Base-by-base conservation (phyloP, 2,113 vertebrate genomes). In the Triplophysa tibetana region DNA sequence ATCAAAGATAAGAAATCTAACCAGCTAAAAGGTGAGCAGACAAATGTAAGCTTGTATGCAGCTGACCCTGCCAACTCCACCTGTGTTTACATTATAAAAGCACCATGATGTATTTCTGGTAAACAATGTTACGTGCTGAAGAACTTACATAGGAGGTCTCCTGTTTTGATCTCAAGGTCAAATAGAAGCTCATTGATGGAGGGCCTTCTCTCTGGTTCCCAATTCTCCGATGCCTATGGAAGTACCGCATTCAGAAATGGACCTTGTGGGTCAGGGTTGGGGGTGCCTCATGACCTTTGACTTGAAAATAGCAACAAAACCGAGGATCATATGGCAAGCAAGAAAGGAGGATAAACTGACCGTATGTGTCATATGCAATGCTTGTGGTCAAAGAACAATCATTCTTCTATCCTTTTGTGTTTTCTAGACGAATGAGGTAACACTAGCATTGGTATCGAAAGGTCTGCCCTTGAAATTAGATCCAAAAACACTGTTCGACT, bases 401-500 rank as follows among this genome's bases (percentile, higher is more conserved):
- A 70, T 78, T 75, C 41, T 78, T 63, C 70, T 63, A 73, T 60
- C 19, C 54, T 63, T 68, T 67, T 84, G 77, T 85, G 78, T 85
- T 77, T 80, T 69, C 65, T 78, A 41, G 66, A 68, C 63, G 21
- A 80, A 68, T 58, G 19, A 60, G 19, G 58, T 81, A 81, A 84
- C 74, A 87, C 61, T 64, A 81, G 65, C 29, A 23, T 21, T 10
- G 41, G 64, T 69, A 78, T 68, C 4, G 29, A 74, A 80, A 72
- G 26, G 70, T 63, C 23, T 63, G 64, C 23, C 41, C 63, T 38
- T 54, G 64, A 69, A 48, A 77, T 66, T 38, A 24, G 54, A 66
- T 56, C 60, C 63, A 64, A n/a, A 41, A 56, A 63, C 23, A 13
- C 48, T 13, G 62, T 38, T 41, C 45, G 48, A 70, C 29, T 70